These are phyloP conservation scores for Actenoides hombroni DNA, from an alignment of 2,113 vertebrate genomes.

Conservation along the genomic window DNA sequence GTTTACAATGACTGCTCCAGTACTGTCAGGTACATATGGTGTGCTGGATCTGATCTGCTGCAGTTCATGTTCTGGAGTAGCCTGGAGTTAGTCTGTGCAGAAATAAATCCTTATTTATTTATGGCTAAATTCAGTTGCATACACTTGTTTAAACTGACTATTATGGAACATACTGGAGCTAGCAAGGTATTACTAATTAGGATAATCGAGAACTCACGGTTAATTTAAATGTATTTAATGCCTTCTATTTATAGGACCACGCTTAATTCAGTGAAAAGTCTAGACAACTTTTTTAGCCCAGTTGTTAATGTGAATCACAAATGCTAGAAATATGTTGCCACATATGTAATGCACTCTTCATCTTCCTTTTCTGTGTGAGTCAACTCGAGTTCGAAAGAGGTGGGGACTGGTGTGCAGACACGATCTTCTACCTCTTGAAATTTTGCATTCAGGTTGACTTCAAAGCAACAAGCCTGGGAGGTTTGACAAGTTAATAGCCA, in stretches of 20 bases:
- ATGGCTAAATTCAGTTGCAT: not conserved
- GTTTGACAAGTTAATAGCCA: not conserved
- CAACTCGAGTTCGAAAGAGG: not conserved
- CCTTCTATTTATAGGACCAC: conserved; percentile 11
- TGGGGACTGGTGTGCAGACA: not conserved
- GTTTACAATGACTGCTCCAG: not conserved
- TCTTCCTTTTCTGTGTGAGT: not conserved
- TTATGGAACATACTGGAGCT: not conserved
- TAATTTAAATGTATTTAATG: conserved; percentile 31
- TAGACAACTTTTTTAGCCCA: not conserved
- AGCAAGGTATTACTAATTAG: conserved; percentile 17
- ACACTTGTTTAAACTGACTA: conserved; percentile 12
- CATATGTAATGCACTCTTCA: not conserved
- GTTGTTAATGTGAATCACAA: not conserved
- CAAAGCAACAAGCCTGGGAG: not conserved
- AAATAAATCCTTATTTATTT: conserved; percentile 49
- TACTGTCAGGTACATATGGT: not conserved
- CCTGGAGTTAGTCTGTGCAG: not conserved
- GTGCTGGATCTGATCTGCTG: not conserved
- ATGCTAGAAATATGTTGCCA: not conserved
- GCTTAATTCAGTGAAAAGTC: not conserved
- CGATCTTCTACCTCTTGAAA: not conserved
- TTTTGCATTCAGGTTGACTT: not conserved
- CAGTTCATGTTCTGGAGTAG: not conserved
- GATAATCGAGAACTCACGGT: not conserved